A percentile compares a stretch with the other conserved stretches of the same genome.
Conservation (phyloP, 2,888 invertebrate species). For the Arrhopalites spinosus region DNA sequence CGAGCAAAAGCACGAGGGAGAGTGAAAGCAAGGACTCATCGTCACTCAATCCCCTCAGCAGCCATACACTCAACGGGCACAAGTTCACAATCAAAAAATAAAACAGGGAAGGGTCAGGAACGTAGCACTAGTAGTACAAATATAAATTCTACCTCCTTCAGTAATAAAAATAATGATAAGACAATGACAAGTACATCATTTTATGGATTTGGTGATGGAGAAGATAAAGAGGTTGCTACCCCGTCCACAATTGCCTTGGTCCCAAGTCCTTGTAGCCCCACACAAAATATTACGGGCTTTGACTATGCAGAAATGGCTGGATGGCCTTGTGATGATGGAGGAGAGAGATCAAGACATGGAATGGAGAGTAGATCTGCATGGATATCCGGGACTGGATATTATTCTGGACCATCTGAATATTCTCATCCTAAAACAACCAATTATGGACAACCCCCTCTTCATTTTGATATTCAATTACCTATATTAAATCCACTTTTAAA, state of each 20-base stretch:
- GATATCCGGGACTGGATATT: no score
- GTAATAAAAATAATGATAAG: not conserved
- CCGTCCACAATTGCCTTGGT: slow-evolving; percentile 31
- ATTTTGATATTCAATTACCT: slow-evolving; percentile 29
- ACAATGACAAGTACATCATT: not conserved
- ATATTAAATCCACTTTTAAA: slow-evolving; percentile 27
- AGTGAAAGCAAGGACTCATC: slow-evolving; percentile 9
- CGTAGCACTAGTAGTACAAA: not conserved
- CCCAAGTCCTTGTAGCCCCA: slow-evolving; percentile 16
- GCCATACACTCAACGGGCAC: not conserved
- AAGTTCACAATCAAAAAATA: not conserved
- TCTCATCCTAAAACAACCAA: no score
- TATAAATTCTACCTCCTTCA: not conserved
- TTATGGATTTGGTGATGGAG: slow-evolving; percentile 1
- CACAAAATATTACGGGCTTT: not conserved
- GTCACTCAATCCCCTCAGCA: slow-evolving; percentile 37
- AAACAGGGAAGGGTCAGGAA: not conserved
- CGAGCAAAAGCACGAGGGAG: not conserved
- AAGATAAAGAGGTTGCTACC: slow-evolving; percentile 4
- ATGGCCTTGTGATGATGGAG: no score
- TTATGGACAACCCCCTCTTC: not conserved
- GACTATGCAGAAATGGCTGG: not conserved
- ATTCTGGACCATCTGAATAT: no score
- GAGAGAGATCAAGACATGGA: no score
- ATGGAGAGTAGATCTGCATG: no score